These are phyloP conservation scores for Penaeus japonicus DNA, from an alignment of 1,140 invertebrate genomes.

Conservation along the genomic window DNA sequence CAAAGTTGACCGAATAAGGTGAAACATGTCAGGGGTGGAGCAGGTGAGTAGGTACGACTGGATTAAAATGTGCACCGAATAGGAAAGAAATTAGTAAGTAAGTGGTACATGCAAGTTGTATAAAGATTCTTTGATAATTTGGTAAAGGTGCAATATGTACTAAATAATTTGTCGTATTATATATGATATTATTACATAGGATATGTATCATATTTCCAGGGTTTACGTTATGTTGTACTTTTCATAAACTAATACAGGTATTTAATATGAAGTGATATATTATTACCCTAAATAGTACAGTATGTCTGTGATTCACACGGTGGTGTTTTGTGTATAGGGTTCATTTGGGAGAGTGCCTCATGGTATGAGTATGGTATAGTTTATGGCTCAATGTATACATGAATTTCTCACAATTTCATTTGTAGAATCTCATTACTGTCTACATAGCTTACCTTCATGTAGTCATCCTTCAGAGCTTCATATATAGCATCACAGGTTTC, in stretches of 20 bases:
- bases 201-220: background rate
- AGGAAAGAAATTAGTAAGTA: background rate
- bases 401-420: conserved; percentile 28
- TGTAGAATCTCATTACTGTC: conserved; percentile 16
- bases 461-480: conserved; percentile 27
- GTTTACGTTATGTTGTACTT: background rate
- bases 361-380: conserved; percentile 6
- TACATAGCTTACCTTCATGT: conserved; percentile 32
- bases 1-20: conserved; percentile 17
- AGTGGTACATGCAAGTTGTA: background rate
- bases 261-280: conserved; percentile 6
- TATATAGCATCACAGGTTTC: conserved; percentile 39
- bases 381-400: conserved; percentile 21
- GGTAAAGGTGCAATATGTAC: background rate
- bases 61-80: conserved; percentile 25
- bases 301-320: background rate
- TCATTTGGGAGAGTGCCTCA: conserved; percentile 4
- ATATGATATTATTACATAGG: background rate
- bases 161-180: background rate
- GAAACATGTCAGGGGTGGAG: background rate
- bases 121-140: background rate
- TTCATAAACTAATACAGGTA: background rate
- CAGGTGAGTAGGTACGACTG: background rate
- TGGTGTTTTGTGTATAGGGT: conserved; percentile 4
- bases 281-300: background rate